Conservation (phyloP, 1,140 invertebrate genomes). For the Brachionus sp. region DNA sequence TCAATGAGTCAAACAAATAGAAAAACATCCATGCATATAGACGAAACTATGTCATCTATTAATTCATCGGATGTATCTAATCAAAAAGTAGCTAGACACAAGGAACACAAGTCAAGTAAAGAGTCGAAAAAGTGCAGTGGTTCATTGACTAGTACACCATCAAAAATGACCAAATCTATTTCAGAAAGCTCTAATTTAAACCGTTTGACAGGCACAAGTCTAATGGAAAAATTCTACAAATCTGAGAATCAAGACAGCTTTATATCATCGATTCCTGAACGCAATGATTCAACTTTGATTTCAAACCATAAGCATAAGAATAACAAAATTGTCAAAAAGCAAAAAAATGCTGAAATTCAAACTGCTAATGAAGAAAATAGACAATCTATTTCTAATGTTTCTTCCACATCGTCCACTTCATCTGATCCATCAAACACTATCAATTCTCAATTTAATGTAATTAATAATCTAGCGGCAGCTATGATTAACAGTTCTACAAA, state of each 20-base stretch:
- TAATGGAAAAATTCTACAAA: slow-evolving; percentile 27
- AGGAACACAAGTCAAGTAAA: background rate
- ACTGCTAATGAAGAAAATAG: background rate
- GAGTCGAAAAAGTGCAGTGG: slow-evolving; percentile 6
- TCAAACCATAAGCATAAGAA: background rate
- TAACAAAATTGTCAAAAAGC: background rate
- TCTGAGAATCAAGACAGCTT: slow-evolving; percentile 23
- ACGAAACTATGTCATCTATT: slow-evolving; percentile 27
- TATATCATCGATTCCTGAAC: slow-evolving; percentile 25
- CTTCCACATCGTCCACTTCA: slow-evolving; percentile 2
- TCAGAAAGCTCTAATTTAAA: slow-evolving; percentile 34
- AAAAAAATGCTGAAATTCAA: slow-evolving; percentile 32
- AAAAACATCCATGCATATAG: slow-evolving; percentile 12
- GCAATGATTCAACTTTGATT: background rate
- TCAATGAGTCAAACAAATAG: slow-evolving; percentile 12
- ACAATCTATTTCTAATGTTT: slow-evolving; percentile 15
- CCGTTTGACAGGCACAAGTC: background rate
- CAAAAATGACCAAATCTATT: slow-evolving; percentile 37
- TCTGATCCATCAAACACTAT: slow-evolving; percentile 5
- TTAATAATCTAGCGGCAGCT: slow-evolving; percentile 6
- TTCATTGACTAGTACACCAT: slow-evolving; percentile 40
- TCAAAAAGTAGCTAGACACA: background rate
- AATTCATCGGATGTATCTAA: slow-evolving; percentile 23
- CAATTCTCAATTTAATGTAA: slow-evolving; percentile 12
- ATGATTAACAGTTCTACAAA: slow-evolving; percentile 21